Conservation (phyloP, 2,888 invertebrate species). For the Synergus itoensis region DNA sequence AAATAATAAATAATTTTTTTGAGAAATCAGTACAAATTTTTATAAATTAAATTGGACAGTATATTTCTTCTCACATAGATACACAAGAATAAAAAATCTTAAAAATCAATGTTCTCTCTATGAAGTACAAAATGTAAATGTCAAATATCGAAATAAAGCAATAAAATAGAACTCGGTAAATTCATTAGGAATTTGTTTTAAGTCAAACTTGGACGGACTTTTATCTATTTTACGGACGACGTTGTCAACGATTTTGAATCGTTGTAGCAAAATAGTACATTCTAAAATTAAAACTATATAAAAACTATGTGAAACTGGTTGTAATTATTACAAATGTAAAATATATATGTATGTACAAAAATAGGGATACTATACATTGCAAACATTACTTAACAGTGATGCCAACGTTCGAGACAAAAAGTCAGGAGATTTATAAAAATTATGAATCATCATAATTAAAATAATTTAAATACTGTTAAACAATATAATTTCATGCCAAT, state of each 20-base stretch:
- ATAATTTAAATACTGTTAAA: too few species aligned
- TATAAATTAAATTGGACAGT: slow-evolving; percentile 27
- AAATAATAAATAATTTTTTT: too few species aligned
- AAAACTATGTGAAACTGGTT: neutral
- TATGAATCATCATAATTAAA: too few species aligned
- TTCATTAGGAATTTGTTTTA: neutral
- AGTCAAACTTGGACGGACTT: neutral
- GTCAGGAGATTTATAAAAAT: too few species aligned
- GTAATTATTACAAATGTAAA: slow-evolving; percentile 25
- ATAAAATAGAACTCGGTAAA: neutral
- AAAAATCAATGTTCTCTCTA: neutral
- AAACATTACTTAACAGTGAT: neutral
- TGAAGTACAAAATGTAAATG: neutral
- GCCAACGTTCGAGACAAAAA: too few species aligned
- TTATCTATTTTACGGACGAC: neutral
- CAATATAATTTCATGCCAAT: neutral
- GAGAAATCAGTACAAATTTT: neutral
- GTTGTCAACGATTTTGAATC: neutral
- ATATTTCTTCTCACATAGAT: slow-evolving; percentile 23
- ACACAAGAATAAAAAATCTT: slow-evolving; percentile 17
- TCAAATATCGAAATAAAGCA: neutral
- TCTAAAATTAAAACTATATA: neutral
- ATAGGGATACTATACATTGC: slow-evolving; percentile 3
- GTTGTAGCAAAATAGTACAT: neutral
- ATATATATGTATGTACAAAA: slow-evolving; percentile 26